Conservation (phyloP, 2,797 vertebrate species). For the Sebastes reedi region DNA sequence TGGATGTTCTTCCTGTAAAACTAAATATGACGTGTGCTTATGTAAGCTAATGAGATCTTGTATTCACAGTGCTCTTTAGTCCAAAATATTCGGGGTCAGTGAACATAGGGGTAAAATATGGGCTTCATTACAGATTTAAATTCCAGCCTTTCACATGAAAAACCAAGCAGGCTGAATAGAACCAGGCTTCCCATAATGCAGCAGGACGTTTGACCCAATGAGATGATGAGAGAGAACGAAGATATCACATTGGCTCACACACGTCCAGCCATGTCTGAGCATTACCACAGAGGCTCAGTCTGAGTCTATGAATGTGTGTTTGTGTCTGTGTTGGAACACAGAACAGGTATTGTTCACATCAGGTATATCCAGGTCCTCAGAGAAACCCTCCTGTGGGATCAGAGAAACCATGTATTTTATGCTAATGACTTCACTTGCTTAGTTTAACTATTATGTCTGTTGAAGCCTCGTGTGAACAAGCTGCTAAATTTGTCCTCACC, state of each 20-base stretch:
- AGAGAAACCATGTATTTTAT: background rate
- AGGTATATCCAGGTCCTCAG: background rate
- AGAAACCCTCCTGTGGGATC: background rate
- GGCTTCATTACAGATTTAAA: background rate
- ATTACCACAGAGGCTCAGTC: background rate
- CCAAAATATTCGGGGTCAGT: background rate
- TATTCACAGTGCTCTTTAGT: slow-evolving; percentile 1
- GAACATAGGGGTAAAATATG: background rate
- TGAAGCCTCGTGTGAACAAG: background rate
- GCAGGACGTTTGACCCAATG: slow-evolving; percentile 21
- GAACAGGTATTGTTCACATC: background rate
- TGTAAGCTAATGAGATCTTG: slow-evolving; percentile 11
- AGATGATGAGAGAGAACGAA: background rate
- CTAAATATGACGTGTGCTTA: no score
- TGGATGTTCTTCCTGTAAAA: no score
- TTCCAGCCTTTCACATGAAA: background rate
- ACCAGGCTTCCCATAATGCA: background rate
- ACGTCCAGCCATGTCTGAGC: background rate
- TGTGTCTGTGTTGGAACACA: background rate
- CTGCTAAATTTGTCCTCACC: background rate
- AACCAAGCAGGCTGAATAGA: background rate
- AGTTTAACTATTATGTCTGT: background rate
- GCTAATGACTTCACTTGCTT: background rate
- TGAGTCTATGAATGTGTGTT: background rate
- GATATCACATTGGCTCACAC: background rate